Base-by-base conservation (phyloP, 2,797 vertebrate genomes). In the Discoglossus pictus region DNA sequence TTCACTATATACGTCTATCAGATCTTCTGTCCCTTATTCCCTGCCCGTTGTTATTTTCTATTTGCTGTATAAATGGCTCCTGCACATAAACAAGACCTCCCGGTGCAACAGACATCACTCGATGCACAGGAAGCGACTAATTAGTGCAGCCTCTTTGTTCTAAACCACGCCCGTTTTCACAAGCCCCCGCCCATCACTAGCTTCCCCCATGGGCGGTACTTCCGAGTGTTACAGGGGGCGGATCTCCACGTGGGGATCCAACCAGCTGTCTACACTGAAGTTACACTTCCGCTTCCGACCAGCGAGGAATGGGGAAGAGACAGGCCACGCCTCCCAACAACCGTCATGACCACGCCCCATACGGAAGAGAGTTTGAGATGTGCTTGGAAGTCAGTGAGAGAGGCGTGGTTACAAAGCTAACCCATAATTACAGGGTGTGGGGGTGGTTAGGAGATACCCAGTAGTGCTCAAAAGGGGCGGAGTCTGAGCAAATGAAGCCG, bases 131-230 rank as follows among this genome's bases (percentile, higher is more conserved):
- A 34, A 34, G 20, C 25, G 1, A 27, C 25, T 24, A 36, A 54
- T n/a, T 31, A 31, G 25, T 12, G 27, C 27, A 25, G 23, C 56
- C 56, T 47, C 48, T 31, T 52, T 64, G 60, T 51, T 51, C 35
- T 51, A 11, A 51, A 9, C 47, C 11, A 20, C 34, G 31, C 46
- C 60, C 35, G 17, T 16, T 11, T 13, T 1, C 12, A 2, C n/a
- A 46, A 48, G 8, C 36, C 4, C 44, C 31, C 5, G 40, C 60
- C 44, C 13, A 18, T 61, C 4, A 8, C 27, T 31, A 4, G 4
- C 27, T 8, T 31, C 27, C 8, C 27, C 27, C 4, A 40, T 52
- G 43, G 35, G 2, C 17, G 10, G 35, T 17, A 34, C 25, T 64
- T 64, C 61, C 61, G 48, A 24, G 48, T 46, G 15, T 31, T 15